These are phyloP conservation scores for Tapirus indicus DNA, from an alignment of 2,797 vertebrate genomes.

Conservation along the genomic window DNA sequence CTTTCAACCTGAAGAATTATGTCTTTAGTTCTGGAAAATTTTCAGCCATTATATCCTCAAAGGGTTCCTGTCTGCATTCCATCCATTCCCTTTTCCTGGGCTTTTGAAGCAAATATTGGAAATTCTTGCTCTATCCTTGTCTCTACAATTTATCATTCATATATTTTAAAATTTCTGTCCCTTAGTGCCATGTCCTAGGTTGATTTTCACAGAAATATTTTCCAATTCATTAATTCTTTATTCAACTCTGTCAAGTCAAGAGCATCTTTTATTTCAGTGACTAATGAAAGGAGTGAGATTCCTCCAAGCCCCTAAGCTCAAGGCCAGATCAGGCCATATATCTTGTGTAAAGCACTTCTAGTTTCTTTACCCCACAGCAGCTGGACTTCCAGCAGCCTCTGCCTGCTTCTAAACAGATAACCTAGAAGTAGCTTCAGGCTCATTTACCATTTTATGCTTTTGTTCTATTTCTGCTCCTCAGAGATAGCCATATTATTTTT, in stretches of 20 bases:
- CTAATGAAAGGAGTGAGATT: background rate
- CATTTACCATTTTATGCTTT: background rate
- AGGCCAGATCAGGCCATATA: background rate
- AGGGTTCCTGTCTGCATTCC: background rate
- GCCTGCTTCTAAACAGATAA: background rate
- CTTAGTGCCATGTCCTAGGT: background rate
- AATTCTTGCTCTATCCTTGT: background rate
- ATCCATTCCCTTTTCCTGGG: background rate
- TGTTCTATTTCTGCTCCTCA: constrained; percentile 26
- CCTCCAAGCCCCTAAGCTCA: background rate
- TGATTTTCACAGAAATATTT: constrained; percentile 60
- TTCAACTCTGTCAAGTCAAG: constrained; percentile 21
- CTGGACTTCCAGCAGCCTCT: background rate
- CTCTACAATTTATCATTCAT: constrained; percentile 24
- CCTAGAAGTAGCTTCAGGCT: background rate
- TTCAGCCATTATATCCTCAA: background rate
- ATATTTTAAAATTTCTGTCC: constrained; percentile 18
- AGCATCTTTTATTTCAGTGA: constrained; percentile 52
- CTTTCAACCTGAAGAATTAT: constrained; percentile 49
- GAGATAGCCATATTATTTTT: background rate
- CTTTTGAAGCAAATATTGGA: constrained; percentile 22
- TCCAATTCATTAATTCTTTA: constrained; percentile 54
- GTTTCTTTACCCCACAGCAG: background rate
- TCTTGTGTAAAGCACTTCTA: background rate
- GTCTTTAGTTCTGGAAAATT: constrained; percentile 19